A percentile compares a stretch with the other conserved stretches of the same genome.
Conservation (phyloP, 2,113 vertebrate species). For the Chaetorhynchus papuensis region DNA sequence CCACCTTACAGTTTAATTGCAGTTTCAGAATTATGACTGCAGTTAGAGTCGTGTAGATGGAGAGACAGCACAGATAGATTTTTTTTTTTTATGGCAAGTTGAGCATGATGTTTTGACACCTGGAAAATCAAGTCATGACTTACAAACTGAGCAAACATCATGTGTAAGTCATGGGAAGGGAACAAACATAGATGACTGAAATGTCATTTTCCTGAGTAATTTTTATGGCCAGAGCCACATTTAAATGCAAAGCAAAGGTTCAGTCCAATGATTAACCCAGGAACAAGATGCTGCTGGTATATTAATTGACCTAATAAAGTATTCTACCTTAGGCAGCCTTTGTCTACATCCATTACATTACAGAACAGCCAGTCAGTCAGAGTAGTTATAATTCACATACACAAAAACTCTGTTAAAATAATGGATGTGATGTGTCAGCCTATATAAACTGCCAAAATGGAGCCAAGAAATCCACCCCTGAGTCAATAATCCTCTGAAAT, state of each 20-base stretch:
- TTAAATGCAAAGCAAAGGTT: conserved; percentile 57
- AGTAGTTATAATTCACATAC: conserved; percentile 48
- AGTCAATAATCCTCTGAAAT: not conserved
- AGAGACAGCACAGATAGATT: not conserved
- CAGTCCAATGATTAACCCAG: conserved; percentile 65
- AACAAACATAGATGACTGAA: conserved; percentile 17
- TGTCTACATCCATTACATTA: conserved; percentile 53
- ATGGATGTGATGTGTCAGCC: conserved; percentile 34
- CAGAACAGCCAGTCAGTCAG: conserved; percentile 46
- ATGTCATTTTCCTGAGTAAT: conserved; percentile 42
- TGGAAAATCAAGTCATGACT: not conserved
- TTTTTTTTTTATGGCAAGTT: not conserved
- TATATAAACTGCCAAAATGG: conserved; percentile 20
- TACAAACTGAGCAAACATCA: not conserved
- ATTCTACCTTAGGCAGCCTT: conserved; percentile 60
- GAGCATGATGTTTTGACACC: not conserved
- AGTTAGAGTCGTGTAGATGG: not conserved
- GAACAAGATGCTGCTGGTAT: conserved; percentile 44
- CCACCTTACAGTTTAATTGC: not conserved
- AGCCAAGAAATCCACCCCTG: conserved; percentile 9
- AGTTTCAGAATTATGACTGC: not conserved
- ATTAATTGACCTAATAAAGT: conserved; percentile 73
- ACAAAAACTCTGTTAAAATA: conserved; percentile 37
- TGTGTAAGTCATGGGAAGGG: conserved; percentile 28
- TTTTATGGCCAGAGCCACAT: conserved; percentile 55